A percentile compares a stretch with the other conserved stretches of the same genome.
These are phyloP conservation scores for Protonemura montana DNA, from an alignment of 2,888 invertebrate species.

Conservation along the genomic window DNA sequence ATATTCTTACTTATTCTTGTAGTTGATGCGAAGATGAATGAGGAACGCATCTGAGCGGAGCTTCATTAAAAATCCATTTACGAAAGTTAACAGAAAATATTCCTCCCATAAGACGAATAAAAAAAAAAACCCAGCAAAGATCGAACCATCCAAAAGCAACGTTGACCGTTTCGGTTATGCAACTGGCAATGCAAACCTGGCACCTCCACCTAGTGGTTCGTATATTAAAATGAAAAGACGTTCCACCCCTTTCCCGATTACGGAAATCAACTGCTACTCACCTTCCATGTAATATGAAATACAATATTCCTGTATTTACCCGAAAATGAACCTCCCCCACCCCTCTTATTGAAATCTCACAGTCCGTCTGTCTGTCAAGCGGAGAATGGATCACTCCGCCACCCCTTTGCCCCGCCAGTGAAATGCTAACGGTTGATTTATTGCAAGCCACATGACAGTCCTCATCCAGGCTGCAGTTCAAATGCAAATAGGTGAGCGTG, in stretches of 20 bases:
- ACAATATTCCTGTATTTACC: background rate
- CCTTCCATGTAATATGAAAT: background rate
- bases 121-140: background rate
- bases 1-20: slow-evolving; percentile 3
- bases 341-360: slow-evolving; percentile 34
- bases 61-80: slow-evolving; percentile 50
- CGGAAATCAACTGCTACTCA: background rate
- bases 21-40: slow-evolving; percentile 22
- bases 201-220: background rate
- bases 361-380: slow-evolving; percentile 30
- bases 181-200: background rate
- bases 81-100: slow-evolving; percentile 36
- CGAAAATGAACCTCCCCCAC: background rate
- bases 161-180: background rate
- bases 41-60: slow-evolving; percentile 42
- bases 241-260: too few species aligned
- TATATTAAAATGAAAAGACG: too few species aligned
- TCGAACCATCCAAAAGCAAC: background rate
- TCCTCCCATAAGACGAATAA: background rate
- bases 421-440: slow-evolving; percentile 45
- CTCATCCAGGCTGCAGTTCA: slow-evolving; percentile 38
- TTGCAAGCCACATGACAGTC: slow-evolving; percentile 46
- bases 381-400: slow-evolving; percentile 46
- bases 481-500: slow-evolving; percentile 47
- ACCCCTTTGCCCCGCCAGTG: slow-evolving; percentile 32